These are phyloP conservation scores for Equus quagga DNA, from an alignment of 2,113 vertebrate species.

Conservation along the genomic window DNA sequence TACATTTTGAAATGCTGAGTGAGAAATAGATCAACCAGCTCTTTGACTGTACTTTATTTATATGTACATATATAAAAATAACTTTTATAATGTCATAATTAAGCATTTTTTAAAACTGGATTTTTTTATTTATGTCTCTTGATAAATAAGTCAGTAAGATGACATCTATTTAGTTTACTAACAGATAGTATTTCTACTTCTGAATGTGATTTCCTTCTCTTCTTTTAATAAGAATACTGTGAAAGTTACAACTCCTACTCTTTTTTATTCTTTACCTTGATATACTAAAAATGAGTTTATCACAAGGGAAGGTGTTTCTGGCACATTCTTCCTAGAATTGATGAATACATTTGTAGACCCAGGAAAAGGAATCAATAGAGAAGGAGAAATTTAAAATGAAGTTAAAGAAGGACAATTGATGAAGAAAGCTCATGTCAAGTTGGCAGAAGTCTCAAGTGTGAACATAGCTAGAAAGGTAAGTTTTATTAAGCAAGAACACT, in stretches of 20 bases:
- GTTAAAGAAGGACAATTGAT: neutral
- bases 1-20: conserved; percentile 33
- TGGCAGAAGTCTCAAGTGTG: neutral
- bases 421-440: neutral
- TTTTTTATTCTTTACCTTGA: neutral
- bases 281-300: neutral
- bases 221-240: neutral
- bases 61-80: neutral
- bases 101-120: neutral
- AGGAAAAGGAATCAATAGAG: neutral
- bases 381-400: neutral
- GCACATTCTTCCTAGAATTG: neutral
- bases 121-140: conserved; percentile 1
- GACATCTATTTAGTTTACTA: neutral
- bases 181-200: neutral
- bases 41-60: neutral
- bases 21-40: neutral
- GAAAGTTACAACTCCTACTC: neutral
- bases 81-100: neutral
- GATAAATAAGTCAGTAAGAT: neutral
- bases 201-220: neutral
- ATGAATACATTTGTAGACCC: neutral
- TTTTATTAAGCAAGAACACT: neutral
- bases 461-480: neutral
- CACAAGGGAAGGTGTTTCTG: neutral